Percentiles rank a stretch among this genome's conserved stretches.
Evolutionary conservation across 2,797 vertebrate genomes (phyloP).

Genomic region (Malacoctenus gilli): DNA sequence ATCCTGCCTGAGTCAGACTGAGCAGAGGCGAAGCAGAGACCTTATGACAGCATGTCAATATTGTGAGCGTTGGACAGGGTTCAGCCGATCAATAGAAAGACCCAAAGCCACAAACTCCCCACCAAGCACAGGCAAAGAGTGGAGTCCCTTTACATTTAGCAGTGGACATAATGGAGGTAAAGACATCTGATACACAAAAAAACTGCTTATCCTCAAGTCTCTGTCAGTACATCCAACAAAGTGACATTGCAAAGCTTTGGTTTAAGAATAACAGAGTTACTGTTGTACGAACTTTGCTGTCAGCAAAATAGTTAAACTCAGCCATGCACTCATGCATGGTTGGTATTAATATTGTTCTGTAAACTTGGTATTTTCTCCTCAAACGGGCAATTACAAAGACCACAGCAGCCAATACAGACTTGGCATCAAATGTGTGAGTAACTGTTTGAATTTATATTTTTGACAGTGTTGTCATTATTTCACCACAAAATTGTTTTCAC

Average conservation of each 20-base stretch:
- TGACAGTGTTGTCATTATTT: conserved; percentile 42
- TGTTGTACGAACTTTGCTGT: conserved; percentile 1
- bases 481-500: conserved; percentile 28
- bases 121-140: conserved; percentile 13
- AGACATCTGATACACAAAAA: conserved; percentile 20
- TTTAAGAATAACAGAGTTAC: neutral
- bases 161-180: conserved; percentile 34
- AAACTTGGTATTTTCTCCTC: conserved; percentile 20
- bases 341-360: conserved; percentile 31
- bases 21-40: conserved; percentile 4
- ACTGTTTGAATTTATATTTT: conserved; percentile 8
- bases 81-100: conserved; percentile 37
- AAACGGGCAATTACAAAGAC: conserved; percentile 40
- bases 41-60: conserved; percentile 40
- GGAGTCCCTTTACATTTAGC: conserved; percentile 42
- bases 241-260: neutral
- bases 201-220: conserved; percentile 12
- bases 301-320: conserved; percentile 1
- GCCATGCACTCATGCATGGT: conserved; percentile 6
- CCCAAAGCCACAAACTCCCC: conserved; percentile 13
- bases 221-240: conserved; percentile 7
- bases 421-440: conserved; percentile 14
- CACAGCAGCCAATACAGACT: conserved; percentile 21
- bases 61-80: conserved; percentile 23
- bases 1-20: no score